Conservation (phyloP, 2,888 invertebrate genomes). For the Agrotis clavis region DNA sequence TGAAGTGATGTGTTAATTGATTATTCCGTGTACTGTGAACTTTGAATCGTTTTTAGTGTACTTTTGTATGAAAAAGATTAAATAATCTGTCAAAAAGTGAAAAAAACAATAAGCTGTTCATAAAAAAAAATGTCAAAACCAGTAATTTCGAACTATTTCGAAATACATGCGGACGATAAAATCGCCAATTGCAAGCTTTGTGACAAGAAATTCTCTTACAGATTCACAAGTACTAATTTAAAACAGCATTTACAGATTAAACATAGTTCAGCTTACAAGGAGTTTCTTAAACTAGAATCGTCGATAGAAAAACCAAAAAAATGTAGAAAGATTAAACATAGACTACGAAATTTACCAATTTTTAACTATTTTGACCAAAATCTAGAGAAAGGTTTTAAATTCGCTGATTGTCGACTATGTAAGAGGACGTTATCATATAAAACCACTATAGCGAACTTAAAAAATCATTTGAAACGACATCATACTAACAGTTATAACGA, state of each 20-base stretch:
- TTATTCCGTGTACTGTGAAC: neutral
- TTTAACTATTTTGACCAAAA: slow-evolving; percentile 22
- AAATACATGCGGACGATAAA: neutral
- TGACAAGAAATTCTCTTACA: slow-evolving; percentile 21
- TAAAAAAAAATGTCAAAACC: slow-evolving; percentile 22
- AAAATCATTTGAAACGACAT: neutral
- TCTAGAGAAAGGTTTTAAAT: neutral
- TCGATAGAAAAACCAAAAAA: neutral
- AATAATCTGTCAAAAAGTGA: neutral
- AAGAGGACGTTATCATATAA: slow-evolving; percentile 18
- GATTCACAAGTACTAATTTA: slow-evolving; percentile 14
- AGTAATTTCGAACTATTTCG: slow-evolving; percentile 20
- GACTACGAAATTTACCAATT: neutral
- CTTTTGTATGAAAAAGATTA: too few relatives aligned
- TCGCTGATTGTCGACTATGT: slow-evolving; percentile 22
- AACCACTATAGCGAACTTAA: slow-evolving; percentile 31
- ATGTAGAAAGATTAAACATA: too few relatives aligned
- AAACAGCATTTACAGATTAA: slow-evolving; percentile 17
- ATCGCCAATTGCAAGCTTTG: slow-evolving; percentile 22
- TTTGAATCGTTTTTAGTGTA: too few relatives aligned
- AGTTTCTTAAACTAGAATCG: neutral
- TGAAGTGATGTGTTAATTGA: neutral
- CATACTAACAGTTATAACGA: slow-evolving; percentile 5
- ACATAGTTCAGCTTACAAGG: neutral
- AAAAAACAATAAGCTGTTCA: neutral